phyloP scores from a whole-genome alignment of 2,797 vertebrate genomes.

The Catharus ustulatus region DNA sequence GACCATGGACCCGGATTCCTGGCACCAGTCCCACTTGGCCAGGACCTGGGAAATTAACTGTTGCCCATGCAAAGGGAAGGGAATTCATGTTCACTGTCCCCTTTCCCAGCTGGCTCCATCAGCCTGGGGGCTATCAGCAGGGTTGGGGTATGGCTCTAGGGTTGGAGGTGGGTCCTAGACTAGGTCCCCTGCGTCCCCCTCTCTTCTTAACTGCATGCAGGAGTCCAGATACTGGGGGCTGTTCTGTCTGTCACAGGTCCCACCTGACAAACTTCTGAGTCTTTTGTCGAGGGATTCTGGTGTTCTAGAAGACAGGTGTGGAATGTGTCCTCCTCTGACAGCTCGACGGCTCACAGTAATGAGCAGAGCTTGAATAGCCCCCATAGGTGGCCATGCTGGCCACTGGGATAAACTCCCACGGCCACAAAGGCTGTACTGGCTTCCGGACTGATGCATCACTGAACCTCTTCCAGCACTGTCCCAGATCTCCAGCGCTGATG shows the following conservation, averaged over 20 bases:
- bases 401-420: background rate
- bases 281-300: background rate
- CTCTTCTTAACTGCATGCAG: rapidly evolving
- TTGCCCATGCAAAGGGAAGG: background rate
- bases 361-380: background rate
- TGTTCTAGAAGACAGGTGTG: background rate
- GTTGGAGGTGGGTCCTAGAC: background rate
- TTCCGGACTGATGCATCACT: slow-evolving; percentile 12
- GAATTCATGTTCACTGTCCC: background rate
- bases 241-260: background rate
- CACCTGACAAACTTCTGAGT: background rate
- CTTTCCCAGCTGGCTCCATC: background rate
- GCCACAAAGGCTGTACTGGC: slow-evolving; percentile 1
- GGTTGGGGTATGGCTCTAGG: background rate
- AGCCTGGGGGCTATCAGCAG: background rate
- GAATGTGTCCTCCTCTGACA: background rate
- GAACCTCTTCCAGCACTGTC: slow-evolving; percentile 36
- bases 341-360: background rate
- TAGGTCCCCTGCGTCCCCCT: background rate
- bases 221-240: background rate
- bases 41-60: background rate
- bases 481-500: slow-evolving; percentile 38
- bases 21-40: slow-evolving; percentile 1
- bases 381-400: background rate
- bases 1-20: background rate